These are phyloP conservation scores for Datnioides undecimradiatus DNA, from an alignment of 2,113 vertebrate species.

Conservation along the genomic window DNA sequence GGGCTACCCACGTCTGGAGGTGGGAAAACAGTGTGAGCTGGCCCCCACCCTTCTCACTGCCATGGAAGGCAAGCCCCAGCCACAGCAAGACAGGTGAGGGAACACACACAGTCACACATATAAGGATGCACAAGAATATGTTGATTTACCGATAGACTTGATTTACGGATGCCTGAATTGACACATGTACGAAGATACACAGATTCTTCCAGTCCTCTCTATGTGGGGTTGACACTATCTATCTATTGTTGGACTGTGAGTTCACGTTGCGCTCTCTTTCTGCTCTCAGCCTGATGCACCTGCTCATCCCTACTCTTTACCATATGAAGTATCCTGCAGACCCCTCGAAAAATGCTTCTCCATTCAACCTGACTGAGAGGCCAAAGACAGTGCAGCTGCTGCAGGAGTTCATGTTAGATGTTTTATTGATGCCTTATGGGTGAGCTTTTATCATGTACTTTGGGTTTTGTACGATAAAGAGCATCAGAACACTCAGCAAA, in stretches of 20 bases:
- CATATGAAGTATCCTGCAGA: constrained; percentile 96
- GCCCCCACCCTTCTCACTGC: constrained; percentile 97
- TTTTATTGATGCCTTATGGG: constrained; percentile 99
- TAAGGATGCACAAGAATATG: background rate
- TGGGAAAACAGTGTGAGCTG: constrained; percentile 96
- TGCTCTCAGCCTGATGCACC: constrained; percentile 94
- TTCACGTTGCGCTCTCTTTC: background rate
- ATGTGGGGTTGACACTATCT: background rate
- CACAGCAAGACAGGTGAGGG: constrained; percentile 96
- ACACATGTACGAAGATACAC: background rate
- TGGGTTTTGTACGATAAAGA: background rate
- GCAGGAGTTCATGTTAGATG: constrained; percentile 98
- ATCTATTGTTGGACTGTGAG: background rate
- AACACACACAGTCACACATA: background rate
- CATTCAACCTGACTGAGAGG: constrained; percentile 96
- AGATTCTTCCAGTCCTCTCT: background rate
- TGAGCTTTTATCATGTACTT: constrained; percentile 70
- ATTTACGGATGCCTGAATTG: too few species aligned
- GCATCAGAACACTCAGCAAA: background rate
- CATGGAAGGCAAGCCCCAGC: constrained; percentile 98
- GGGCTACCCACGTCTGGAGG: constrained; percentile 96
- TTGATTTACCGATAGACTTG: background rate
- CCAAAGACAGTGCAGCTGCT: constrained; percentile 97
- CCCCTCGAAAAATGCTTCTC: constrained; percentile 88
- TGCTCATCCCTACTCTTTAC: constrained; percentile 98